Conservation (phyloP, 2,797 vertebrate genomes). For the Psittacula derbiana region DNA sequence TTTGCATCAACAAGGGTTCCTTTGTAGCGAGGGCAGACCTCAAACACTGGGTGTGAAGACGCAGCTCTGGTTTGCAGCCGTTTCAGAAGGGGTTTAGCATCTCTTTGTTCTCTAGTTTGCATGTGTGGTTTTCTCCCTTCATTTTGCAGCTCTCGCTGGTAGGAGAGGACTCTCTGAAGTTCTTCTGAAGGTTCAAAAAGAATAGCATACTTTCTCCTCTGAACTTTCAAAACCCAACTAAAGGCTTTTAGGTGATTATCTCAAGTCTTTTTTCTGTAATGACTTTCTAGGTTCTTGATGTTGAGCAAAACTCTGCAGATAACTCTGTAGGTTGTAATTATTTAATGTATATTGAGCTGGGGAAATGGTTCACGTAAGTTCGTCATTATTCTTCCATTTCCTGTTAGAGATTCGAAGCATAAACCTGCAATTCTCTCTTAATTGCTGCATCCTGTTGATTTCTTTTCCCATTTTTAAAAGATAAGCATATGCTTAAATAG, state of each 20-base stretch:
- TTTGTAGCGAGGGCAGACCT: background rate
- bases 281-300: slow-evolving; percentile 31
- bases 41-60: background rate
- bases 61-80: background rate
- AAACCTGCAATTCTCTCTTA: slow-evolving; percentile 32
- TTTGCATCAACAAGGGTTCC: background rate
- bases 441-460: slow-evolving; percentile 42
- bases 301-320: slow-evolving; percentile 24
- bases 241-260: slow-evolving; percentile 32
- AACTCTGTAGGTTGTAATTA: slow-evolving; percentile 42
- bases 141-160: background rate
- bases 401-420: slow-evolving; percentile 4
- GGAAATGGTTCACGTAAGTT: slow-evolving; percentile 56
- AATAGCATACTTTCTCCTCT: background rate
- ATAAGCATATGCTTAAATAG: background rate
- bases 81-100: background rate
- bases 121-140: background rate
- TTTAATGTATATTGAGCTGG: slow-evolving; percentile 32
- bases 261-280: slow-evolving; percentile 27
- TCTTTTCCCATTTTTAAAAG: background rate
- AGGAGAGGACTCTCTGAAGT: background rate
- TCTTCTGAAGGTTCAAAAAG: background rate
- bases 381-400: slow-evolving; percentile 54
- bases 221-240: slow-evolving; percentile 30
- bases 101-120: background rate